Evolutionary conservation across 2,888 invertebrate species (phyloP), one percentile per base, ranked within the genome.

Genomic region (Idaea straminata): DNA sequence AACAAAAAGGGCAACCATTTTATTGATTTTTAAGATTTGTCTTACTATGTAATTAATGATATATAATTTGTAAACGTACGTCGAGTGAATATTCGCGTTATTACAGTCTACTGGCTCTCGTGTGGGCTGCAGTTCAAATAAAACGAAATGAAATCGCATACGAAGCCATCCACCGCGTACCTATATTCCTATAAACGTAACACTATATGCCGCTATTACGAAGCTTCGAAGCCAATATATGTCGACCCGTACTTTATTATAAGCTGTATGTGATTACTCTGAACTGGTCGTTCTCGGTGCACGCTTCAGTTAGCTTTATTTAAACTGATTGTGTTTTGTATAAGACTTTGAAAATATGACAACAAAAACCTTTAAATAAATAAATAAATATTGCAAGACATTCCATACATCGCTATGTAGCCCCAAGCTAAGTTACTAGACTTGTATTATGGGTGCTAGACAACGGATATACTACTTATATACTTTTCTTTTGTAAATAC

Each of bases 131-230:
- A 79, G 77, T 82, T 80, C 80, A 80, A 85, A 86, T 85, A 86
- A 85, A 85, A 84, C 78, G 77, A 80, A 83, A 85, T 83, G 78
- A 80, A 82, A 83, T 81, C 78, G 84, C 82, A 81, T 75, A 77
- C 77, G 77, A 77, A 69, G 72, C 75, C 74, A 76, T 73, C 71
- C 72, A 74, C 69, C 62, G 66, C 63, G 70, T 72, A 75, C 69
- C 71, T 74, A 77, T 72, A 77, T 68, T 66, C 74, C 67, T 77
- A 76, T 78, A 78, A 77, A 79, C 71, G 76, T 72, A 75, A 72
- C 78, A 77, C 74, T 78, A 80, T 79, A 47, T 78, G 79, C 79
- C 72, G 72, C 79, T 76, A 78, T 82, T 79, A 83, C 79, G 77
- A 71, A 77, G 79, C 77, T 77, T 78, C 74, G 78, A 78, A 79